Evolutionary conservation across 2,888 invertebrate species (phyloP), one percentile per base, ranked within the genome.

Genomic region (Anthophora plumipes): DNA sequence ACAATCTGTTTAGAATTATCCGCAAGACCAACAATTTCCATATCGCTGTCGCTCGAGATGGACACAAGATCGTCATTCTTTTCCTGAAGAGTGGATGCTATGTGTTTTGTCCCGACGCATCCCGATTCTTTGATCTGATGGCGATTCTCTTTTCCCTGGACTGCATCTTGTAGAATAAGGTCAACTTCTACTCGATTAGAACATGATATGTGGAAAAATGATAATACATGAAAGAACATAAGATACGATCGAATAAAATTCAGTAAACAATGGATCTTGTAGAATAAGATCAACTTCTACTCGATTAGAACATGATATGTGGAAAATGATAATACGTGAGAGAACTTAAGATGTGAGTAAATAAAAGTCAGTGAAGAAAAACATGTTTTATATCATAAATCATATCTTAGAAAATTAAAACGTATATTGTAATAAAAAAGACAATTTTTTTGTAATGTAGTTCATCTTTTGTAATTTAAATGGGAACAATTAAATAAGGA

Each of bases 31-130:
- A 92, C 91, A 9, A 91, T 85, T 75, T 93, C 93, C 91, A 92
- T 91, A 70, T 93, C 93, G 60, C 91, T 93, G 77, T 93, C 93
- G 54, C 93, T 93, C 2, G 93, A 93, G 54, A 93, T 93, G 20
- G 92, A 90, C 59, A 92, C 90, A 22, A 93, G 88, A 77, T 91
- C 93, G 20, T 92, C 90, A 37, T 91, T 92, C 64, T 91, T 92
- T 80, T 92, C 91, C 67, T 91, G 92, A 20, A 91, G 85, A 0
- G 89, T 92, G 20, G 88, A 83, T 20, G 55, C 59, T 12, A 78
- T 5, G 50, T 87, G 86, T 60, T 90, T 90, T 14, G 76, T 57
- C 43, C 80, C 83, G n/a, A 83, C 17, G 22, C 77, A 85, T 71
- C 85, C 86, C 6, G 86, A 81, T 46, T 92, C 92, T 85, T 91